Evolutionary conservation across 2,888 invertebrate species (phyloP), one percentile per base, ranked within the genome.

Genomic region (Leucophora obtusa): DNA sequence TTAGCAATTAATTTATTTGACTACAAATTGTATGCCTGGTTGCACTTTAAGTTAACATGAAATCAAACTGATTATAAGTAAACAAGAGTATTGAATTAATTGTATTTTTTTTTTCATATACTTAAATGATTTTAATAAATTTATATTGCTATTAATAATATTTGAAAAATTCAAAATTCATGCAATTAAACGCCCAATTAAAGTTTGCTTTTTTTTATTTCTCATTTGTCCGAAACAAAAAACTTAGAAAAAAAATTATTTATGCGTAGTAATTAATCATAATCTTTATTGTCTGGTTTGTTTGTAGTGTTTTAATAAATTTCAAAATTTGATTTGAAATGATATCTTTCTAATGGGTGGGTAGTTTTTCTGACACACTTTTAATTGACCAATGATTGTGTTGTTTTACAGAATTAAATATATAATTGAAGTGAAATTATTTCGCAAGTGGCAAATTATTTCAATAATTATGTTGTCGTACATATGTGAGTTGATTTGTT

Each of bases 191-290:
- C 43, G 53, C 17, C 28, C 54, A 71, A 56, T 71, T 62, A 71
- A 71, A 51, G 35, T 38, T 60, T 71, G 38, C 10, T 14, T 33
- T 17, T 47, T 33, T 17, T 43, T n/a, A n/a, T n/a, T 47, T 59
- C 17, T 18, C 28, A 7, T 28, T 28, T 28, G 28, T 1, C 28
- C 28, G 10, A 43, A 66, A 43, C 15, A 18, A 54, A 24, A 38
- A 38, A 58, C 18, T 15, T 17, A 43, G 43, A 60, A n/a, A 43
- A 51, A 63, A 63, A 11, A n/a, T 63, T 28, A 71, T 70, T 53
- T 35, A 58, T 68, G 28, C 47, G 58, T 43, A 53, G 47, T 63
- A 72, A 72, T 72, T 63, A 72, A 72, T 72, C 72, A 72, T 56
- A 21, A 71, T 50, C 38, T 70, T 11, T 38, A 51, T 60, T 60